Evolutionary conservation across 2,888 invertebrate species (phyloP).

Genomic region (Chaetogeoica ovagalla): DNA sequence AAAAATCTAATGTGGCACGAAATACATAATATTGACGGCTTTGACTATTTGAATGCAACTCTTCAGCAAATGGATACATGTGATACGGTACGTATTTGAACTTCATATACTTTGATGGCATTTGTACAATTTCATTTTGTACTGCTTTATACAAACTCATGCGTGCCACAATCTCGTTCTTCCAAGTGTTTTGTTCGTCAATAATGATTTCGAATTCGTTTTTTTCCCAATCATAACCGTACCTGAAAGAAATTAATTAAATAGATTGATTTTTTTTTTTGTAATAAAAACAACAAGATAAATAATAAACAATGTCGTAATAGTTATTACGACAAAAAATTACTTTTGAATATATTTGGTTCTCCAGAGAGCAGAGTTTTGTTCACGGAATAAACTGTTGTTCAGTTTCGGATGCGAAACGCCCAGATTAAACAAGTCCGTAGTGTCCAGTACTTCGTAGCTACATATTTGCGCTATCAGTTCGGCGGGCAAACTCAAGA

Average conservation of each 20-base stretch:
- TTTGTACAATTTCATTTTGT: constrained; percentile 1
- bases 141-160: constrained; percentile 4
- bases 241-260: not conserved
- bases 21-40: constrained; percentile 24
- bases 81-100: constrained; percentile 26
- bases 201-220: constrained; percentile 25
- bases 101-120: constrained; percentile 20
- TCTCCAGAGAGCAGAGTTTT: constrained; percentile 29
- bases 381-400: constrained; percentile 13
- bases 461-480: constrained; percentile 22
- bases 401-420: constrained; percentile 22
- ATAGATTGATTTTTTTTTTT: not conserved
- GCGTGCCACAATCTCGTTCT: constrained; percentile 11
- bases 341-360: constrained; percentile 40
- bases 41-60: constrained; percentile 19
- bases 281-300: not conserved
- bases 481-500: constrained; percentile 29
- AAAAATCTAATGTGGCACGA: not conserved
- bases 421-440: constrained; percentile 12
- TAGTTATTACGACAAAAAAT: not conserved
- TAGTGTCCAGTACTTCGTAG: not conserved
- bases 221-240: not conserved
- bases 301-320: not conserved
- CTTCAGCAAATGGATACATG: constrained; percentile 23
- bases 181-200: constrained; percentile 35